Conservation (phyloP, 1,140 invertebrate genomes). For the Pemphigus obesinymphae region DNA sequence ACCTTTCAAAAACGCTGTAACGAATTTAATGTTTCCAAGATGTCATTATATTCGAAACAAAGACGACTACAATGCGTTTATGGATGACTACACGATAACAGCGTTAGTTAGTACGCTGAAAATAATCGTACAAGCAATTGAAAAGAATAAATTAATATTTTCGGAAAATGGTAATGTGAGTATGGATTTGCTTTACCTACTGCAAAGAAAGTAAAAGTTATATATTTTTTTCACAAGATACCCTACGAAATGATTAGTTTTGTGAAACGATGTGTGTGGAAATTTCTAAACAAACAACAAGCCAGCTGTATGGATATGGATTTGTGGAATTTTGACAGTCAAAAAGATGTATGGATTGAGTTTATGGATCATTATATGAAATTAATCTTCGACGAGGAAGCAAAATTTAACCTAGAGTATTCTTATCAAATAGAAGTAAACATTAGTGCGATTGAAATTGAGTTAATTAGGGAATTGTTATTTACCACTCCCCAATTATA, state of each 20-base stretch:
- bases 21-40: constrained; percentile 75
- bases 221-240: not conserved
- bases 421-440: constrained; percentile 5
- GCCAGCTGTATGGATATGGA: too few species aligned
- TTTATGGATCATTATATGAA: constrained; percentile 1
- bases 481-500: too few species aligned
- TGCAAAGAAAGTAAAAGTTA: not conserved
- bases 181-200: not conserved
- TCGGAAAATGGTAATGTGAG: constrained; percentile 20
- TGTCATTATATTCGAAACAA: constrained; percentile 80
- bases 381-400: not conserved
- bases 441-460: too few species aligned
- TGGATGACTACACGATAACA: constrained; percentile 83
- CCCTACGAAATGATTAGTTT: constrained; percentile 9
- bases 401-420: not conserved
- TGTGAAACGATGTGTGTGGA: not conserved
- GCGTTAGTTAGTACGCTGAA: constrained; percentile 78
- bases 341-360: not conserved
- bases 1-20: constrained; percentile 78
- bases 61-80: constrained; percentile 80
- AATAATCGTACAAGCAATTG: constrained; percentile 61
- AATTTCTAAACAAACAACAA: not conserved
- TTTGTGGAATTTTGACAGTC: not conserved
- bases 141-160: constrained; percentile 52
- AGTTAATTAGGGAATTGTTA: too few species aligned